phyloP scores from a whole-genome alignment of 2,888 invertebrate genomes.

The Limenitis camilla region DNA sequence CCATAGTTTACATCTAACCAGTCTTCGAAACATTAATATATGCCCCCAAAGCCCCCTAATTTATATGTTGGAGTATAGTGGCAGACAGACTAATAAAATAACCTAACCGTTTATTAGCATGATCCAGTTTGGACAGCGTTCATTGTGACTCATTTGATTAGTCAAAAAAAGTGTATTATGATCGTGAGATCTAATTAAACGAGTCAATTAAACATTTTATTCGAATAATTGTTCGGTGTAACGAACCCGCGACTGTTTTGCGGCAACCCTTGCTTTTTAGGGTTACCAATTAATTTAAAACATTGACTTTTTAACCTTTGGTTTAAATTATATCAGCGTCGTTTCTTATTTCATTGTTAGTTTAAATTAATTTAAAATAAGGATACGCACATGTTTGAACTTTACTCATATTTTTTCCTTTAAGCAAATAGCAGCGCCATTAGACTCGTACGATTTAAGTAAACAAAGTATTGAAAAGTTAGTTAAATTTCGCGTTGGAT shows the following conservation, averaged over 20 bases:
- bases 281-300: constrained; percentile 18
- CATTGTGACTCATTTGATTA: constrained; percentile 23
- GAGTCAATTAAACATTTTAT: constrained; percentile 48
- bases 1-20: no score
- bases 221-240: constrained; percentile 37
- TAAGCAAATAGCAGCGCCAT: no score
- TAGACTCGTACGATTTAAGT: no score
- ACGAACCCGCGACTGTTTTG: constrained; percentile 37
- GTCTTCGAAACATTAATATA: no score
- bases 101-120: constrained; percentile 1
- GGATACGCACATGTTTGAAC: no score
- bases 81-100: background rate
- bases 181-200: constrained; percentile 51
- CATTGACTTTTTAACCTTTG: background rate
- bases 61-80: background rate
- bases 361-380: no score
- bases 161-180: constrained; percentile 31
- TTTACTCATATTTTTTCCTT: no score
- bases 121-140: background rate
- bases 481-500: no score
- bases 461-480: no score
- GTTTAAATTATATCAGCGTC: background rate
- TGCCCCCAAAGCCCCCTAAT: no score
- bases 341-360: no score
- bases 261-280: constrained; percentile 24